Percentiles rank a stretch among this genome's conserved stretches.
These are phyloP conservation scores for Thalpophila matura DNA, from an alignment of 2,888 invertebrate species.

Conservation along the genomic window DNA sequence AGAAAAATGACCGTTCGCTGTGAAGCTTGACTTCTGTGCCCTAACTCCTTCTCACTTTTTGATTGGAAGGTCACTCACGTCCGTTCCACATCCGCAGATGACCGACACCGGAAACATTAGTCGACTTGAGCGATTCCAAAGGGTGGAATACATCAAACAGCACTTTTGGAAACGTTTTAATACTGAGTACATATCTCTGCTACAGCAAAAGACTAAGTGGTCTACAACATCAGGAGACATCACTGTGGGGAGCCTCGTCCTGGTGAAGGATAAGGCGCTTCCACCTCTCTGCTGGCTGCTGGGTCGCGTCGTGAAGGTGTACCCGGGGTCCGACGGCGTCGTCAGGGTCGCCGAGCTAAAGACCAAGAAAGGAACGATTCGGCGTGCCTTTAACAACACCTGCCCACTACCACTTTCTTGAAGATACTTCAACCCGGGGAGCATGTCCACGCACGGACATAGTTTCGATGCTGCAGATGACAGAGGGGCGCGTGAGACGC, in stretches of 20 bases:
- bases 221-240: neutral
- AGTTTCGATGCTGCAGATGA: neutral
- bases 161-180: slow-evolving; percentile 15
- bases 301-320: slow-evolving; percentile 5
- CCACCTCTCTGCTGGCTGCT: slow-evolving; percentile 2
- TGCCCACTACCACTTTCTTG: neutral
- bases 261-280: neutral
- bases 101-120: neutral
- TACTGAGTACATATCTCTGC: slow-evolving; percentile 3
- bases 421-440: slow-evolving; percentile 10
- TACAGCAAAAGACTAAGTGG: slow-evolving; percentile 12
- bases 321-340: slow-evolving; percentile 2
- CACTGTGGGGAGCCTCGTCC: slow-evolving; percentile 7
- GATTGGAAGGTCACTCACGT: slow-evolving; percentile 16
- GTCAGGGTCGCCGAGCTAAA: slow-evolving; percentile 4
- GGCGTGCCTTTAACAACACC: slow-evolving; percentile 1
- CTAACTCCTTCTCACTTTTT: slow-evolving; percentile 17
- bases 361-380: slow-evolving; percentile 1
- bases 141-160: slow-evolving; percentile 3
- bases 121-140: slow-evolving; percentile 3
- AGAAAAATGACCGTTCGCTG: too few species aligned
- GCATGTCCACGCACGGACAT: neutral
- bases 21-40: neutral
- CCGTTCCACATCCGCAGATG: slow-evolving; percentile 8
- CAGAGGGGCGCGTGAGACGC: neutral